Base-by-base conservation (phyloP, 2,888 invertebrate species). In the Fragum fragum region DNA sequence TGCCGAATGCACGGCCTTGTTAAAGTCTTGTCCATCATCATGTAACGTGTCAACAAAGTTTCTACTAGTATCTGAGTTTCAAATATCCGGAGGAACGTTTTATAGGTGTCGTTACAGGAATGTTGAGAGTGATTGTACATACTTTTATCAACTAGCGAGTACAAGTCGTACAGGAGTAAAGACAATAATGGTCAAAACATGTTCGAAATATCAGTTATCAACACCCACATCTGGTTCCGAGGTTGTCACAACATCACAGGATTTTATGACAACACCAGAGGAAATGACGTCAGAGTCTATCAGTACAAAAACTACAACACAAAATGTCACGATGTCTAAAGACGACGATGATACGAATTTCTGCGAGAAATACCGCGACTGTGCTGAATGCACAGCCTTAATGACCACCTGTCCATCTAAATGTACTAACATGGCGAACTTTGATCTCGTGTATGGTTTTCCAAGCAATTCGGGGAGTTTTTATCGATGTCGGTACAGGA, bases 1-100 rank as follows among this genome's bases (percentile, higher is more conserved):
- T 39, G 83, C 83, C 0, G 80, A 80, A 55, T 83, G 83, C n/a
- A 80, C 61, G 21, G 72, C 83, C 0, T 57, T 83, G n/a, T 59
- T 75, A 47, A 32, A 29, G 26, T 3, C 36, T 11, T 83, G 83
- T 26, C 78, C 80, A 14, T 53, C 42, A 2, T 72, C 52, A 18
- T 83, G 83, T 57, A 5, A 21, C 3, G 23, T 53, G 11, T 57
- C 74, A 21, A 75, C 80, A 26, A 61, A 61, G 11, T 83, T 77
- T 53, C 69, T 70, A 21, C 73, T 78, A 6, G 83, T 83, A 2
- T 76, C 57, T 42, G 82, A 66, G 14, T 82, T 82, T 53, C 75
- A 68, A 11, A 32, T 23, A 5, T 16, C 53, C 5, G 68, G 68
- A 1, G 18, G 23, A 11, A 28, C 72, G 1, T 80, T 83, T 52